Evolutionary conservation across 2,113 vertebrate genomes (phyloP), one percentile per base, ranked within the genome.

Genomic region (Ornithorhynchus anatinus): DNA sequence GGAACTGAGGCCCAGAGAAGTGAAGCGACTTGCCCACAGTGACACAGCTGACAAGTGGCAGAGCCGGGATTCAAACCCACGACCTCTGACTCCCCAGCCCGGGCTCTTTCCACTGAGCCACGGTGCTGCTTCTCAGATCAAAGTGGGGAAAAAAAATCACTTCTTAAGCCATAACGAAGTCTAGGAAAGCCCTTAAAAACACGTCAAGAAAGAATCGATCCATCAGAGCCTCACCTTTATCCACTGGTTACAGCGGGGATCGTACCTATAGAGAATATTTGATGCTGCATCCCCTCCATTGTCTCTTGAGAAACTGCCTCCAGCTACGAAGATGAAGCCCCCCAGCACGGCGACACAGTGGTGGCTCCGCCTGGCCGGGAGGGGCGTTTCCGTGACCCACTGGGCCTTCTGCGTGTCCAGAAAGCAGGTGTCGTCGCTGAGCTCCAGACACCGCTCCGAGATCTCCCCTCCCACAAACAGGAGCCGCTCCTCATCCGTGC

Each of bases 391-490:
- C 29, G 93, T 92, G 37, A 92, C 91, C 97, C 97, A 99, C 61
- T 92, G 91, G 20, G 87, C 83, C 9, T 80, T 83, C 54, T 69
- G 33, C 33, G 75, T 32, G 5, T 97, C 96, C 81, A 99, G 87
- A 81, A 95, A 94, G 81, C 95, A 96, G 51, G 96, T 96, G 17
- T 96, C 95, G 0, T 96, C 93, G 0, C 95, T 98, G 75, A 99
- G 91, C 85, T 97, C 96, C 88, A 97, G 92, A n/a, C 96, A 95
- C 0, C 94, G 93, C 39, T 97, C 97, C 0, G 95, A 97, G 31
- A 97, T 96, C 92, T 99, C 96, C 2, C 97, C 97, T 0, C 97
- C 97, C 29, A 97, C 95, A 22, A 98, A 96, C 52, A 99, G 92
- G 35, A 99, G 94, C 27, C 88, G 85, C 57, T 97, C 94, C 29